Evolutionary conservation across 1,140 invertebrate species (phyloP), one percentile per base, ranked within the genome.

Genomic region (Lethrus apterus): DNA sequence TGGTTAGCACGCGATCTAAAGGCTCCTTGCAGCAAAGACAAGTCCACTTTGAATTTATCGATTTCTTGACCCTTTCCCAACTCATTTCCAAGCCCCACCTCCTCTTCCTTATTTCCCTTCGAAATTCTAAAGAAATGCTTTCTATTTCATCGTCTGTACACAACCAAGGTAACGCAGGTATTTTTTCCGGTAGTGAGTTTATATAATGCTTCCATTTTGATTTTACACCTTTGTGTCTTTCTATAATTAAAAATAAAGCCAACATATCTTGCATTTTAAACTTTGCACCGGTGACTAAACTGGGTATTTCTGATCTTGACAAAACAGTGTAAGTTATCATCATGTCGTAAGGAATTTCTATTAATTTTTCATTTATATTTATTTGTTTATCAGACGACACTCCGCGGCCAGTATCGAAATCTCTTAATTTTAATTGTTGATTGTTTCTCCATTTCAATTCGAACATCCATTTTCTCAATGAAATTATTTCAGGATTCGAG

Each of bases 161-260:
- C 52, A 73, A 70, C 65, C 69, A 70, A 10, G 57, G 56, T 52
- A 80, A 63, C 60, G 62, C 59, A 31, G 72, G 71, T 52, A 77
- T 78, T 24, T 49, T 55, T 3, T 45, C 33, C 1, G 83, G 83
- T 23, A 86, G 58, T 15, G 71, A 71, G 15, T 72, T 62, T 26
- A 86, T 59, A 54, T 85, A 86, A 10, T 63, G 42, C 49, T 65
- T 53, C 65, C 68, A 72, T 23, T 50, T 45, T 1, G 74, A 75
- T 2, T 57, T 42, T 1, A 54, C 38, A 3, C 49, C 53, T 38
- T 74, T 63, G 51, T 75, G 71, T 26, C 60, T 64, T 54, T 77
- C 71, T 36, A 70, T 69, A 42, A 78, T 55, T 10, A 86, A 52
- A 63, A 82, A 85, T n/a, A 76, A 55, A n/a, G 78, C 65, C 17